These are phyloP conservation scores for Stegastes partitus DNA, from an alignment of 2,113 vertebrate species.

Conservation along the genomic window DNA sequence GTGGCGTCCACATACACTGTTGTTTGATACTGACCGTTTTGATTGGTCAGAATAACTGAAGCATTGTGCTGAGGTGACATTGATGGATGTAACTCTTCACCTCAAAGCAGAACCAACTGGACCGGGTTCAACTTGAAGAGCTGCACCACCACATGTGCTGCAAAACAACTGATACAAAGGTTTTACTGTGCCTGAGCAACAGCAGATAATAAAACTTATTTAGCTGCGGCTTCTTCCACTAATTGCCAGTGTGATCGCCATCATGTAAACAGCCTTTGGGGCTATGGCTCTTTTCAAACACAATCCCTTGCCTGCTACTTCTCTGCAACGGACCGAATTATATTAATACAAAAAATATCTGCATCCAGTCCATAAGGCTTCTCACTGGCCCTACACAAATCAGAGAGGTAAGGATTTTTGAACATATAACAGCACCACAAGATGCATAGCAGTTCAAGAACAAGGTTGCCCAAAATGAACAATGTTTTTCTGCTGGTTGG, in stretches of 20 bases:
- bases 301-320: background rate
- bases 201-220: background rate
- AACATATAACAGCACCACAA: background rate
- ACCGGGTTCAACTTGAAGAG: background rate
- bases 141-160: background rate
- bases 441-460: too few species aligned
- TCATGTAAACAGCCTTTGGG: background rate
- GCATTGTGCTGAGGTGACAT: background rate
- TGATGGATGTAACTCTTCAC: conserved; percentile 6
- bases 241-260: background rate
- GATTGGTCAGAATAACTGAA: conserved; percentile 10
- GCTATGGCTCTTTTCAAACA: background rate
- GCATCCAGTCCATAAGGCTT: background rate
- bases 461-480: too few species aligned
- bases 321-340: background rate
- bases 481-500: too few species aligned
- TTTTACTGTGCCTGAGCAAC: background rate
- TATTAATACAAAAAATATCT: conserved; percentile 9
- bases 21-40: background rate
- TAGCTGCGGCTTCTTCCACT: background rate
- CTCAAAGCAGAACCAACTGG: background rate
- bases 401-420: background rate
- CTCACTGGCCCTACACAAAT: background rate
- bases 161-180: background rate
- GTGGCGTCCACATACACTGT: background rate